Evolutionary conservation across 2,888 invertebrate genomes (phyloP).

Genomic region (Molorchus minor): DNA sequence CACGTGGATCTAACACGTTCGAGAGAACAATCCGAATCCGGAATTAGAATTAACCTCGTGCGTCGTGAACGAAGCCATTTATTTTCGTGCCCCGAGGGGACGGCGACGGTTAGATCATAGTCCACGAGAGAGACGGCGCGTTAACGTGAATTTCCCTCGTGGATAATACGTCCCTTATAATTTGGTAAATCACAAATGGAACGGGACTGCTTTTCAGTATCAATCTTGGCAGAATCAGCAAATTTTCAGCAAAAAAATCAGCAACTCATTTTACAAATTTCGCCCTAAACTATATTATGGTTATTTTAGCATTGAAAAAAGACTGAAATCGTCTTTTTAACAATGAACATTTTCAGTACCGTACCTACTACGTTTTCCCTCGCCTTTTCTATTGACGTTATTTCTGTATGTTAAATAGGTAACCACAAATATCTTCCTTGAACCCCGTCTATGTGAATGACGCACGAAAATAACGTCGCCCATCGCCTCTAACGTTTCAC

Average conservation of each 20-base stretch:
- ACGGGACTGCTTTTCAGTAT: not conserved
- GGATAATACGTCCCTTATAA: slow-evolving; percentile 1
- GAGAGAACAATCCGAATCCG: not conserved
- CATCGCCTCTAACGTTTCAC: not conserved
- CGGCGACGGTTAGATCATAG: not conserved
- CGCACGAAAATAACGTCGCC: slow-evolving; percentile 2
- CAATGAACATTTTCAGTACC: too few relatives aligned
- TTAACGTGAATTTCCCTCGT: slow-evolving; percentile 1
- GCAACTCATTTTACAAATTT: too few relatives aligned
- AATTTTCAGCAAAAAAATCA: too few relatives aligned
- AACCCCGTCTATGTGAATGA: not conserved
- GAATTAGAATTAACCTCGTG: not conserved
- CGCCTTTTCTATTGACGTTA: too few relatives aligned
- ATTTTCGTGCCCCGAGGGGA: not conserved
- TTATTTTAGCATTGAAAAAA: too few relatives aligned
- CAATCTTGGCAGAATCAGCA: not conserved
- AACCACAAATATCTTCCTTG: not conserved
- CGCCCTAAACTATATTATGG: too few relatives aligned
- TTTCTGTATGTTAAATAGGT: too few relatives aligned
- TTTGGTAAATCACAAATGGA: not conserved
- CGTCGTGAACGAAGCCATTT: not conserved
- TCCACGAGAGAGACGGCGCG: not conserved
- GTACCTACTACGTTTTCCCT: too few relatives aligned
- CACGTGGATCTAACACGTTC: too few relatives aligned
- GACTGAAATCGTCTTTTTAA: too few relatives aligned